Percentiles rank a stretch among this genome's conserved stretches.
Evolutionary conservation across 2,797 vertebrate species (phyloP).

Genomic region (Pangasius macronema): DNA sequence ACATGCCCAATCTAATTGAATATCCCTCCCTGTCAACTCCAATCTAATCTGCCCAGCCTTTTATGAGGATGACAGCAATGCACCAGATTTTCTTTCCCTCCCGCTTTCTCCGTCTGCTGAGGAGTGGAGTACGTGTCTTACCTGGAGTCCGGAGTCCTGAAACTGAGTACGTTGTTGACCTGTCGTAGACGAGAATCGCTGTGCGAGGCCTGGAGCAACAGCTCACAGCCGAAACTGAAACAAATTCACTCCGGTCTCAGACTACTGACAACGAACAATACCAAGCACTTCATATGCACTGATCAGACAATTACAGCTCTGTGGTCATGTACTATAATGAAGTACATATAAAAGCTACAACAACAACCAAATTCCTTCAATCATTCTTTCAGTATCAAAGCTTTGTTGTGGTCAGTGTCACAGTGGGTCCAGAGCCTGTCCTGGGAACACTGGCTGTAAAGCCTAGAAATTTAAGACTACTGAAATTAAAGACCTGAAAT

Average conservation of each 20-base stretch:
- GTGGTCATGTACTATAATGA: not conserved
- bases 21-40: conserved; percentile 81
- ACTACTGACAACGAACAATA: conserved; percentile 50
- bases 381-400: not conserved
- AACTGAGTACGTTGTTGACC: too few relatives aligned
- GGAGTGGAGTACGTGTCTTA: too few relatives aligned
- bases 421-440: not conserved
- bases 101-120: conserved; percentile 65
- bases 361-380: not conserved
- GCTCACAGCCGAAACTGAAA: conserved; percentile 36
- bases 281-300: conserved; percentile 49
- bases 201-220: conserved; percentile 40
- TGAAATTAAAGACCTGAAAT: too few relatives aligned
- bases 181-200: too few relatives aligned
- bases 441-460: not conserved
- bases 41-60: conserved; percentile 77
- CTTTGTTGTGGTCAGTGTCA: not conserved
- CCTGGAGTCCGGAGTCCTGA: too few relatives aligned
- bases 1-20: conserved; percentile 83
- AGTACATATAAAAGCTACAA: not conserved
- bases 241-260: conserved; percentile 64
- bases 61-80: conserved; percentile 76
- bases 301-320: not conserved
- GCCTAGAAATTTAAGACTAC: not conserved
- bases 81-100: conserved; percentile 64